A percentile compares a stretch with the other conserved stretches of the same genome.
Conservation (phyloP, 1,140 invertebrate genomes). For the Papilio glaucus region DNA sequence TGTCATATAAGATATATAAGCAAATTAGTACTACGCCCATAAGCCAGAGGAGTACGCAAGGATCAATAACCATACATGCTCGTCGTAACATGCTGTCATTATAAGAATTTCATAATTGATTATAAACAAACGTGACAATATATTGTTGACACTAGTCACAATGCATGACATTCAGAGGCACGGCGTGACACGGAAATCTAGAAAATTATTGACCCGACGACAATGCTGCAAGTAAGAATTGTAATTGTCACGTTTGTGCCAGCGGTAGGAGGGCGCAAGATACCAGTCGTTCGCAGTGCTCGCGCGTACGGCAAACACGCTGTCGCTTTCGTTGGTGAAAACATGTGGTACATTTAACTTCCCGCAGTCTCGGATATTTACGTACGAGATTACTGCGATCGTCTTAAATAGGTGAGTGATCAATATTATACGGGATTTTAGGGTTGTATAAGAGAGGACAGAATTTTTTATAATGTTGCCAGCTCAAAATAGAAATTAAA, state of each 20-base stretch:
- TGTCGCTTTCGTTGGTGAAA: conserved; percentile 26
- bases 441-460: too few relatives aligned
- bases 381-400: background rate
- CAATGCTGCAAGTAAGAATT: conserved; percentile 1
- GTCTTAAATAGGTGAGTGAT: background rate
- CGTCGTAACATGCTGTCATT: background rate
- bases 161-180: background rate
- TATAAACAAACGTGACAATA: background rate
- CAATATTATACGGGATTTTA: background rate
- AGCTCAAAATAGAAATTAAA: too few relatives aligned
- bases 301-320: background rate
- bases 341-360: conserved; percentile 10
- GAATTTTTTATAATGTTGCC: background rate
- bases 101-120: background rate
- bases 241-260: background rate
- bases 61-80: background rate
- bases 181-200: conserved; percentile 21
- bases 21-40: too few relatives aligned
- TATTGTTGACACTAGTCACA: background rate
- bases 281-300: background rate
- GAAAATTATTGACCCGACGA: conserved; percentile 7
- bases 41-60: too few relatives aligned
- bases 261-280: conserved; percentile 4
- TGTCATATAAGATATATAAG: too few relatives aligned
- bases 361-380: background rate